Evolutionary conservation across 2,113 vertebrate species (phyloP).

Genomic region (Otocyon megalotis): DNA sequence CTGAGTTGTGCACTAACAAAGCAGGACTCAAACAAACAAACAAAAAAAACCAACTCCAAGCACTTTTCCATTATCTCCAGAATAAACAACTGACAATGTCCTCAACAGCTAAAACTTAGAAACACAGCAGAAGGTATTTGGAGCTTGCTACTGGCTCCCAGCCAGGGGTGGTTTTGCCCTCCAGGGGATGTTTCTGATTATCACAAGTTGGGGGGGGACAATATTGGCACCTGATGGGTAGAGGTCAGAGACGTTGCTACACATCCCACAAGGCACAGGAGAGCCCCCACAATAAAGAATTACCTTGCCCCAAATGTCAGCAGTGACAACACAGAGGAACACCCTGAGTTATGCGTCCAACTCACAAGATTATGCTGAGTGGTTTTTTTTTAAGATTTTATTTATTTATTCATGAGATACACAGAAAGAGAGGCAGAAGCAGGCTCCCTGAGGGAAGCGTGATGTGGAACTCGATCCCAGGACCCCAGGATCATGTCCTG

Average conservation of each 20-base stretch:
- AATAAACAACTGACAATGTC: not conserved
- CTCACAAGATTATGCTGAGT: not conserved
- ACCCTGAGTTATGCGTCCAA: not conserved
- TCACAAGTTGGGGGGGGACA: too few relatives aligned
- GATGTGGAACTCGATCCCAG: too few relatives aligned
- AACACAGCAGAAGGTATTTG: not conserved
- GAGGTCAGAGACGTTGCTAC: not conserved
- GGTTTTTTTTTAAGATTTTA: too few relatives aligned
- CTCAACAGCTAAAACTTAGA: not conserved
- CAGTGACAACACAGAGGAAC: not conserved
- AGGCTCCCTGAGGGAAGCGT: too few relatives aligned
- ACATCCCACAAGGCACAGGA: not conserved
- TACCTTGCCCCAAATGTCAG: not conserved
- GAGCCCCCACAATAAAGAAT: not conserved
- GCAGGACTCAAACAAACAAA: not conserved
- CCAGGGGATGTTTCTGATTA: not conserved
- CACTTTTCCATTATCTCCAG: not conserved
- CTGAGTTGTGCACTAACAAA: not conserved
- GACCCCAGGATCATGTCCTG: too few relatives aligned
- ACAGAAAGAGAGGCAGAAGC: too few relatives aligned
- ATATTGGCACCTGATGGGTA: not conserved
- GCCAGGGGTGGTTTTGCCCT: too few relatives aligned
- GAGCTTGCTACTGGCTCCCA: not conserved
- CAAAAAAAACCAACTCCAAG: not conserved
- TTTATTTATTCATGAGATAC: too few relatives aligned